Evolutionary conservation across 1,140 invertebrate species (phyloP).

Genomic region (Mactra quadrangularis): DNA sequence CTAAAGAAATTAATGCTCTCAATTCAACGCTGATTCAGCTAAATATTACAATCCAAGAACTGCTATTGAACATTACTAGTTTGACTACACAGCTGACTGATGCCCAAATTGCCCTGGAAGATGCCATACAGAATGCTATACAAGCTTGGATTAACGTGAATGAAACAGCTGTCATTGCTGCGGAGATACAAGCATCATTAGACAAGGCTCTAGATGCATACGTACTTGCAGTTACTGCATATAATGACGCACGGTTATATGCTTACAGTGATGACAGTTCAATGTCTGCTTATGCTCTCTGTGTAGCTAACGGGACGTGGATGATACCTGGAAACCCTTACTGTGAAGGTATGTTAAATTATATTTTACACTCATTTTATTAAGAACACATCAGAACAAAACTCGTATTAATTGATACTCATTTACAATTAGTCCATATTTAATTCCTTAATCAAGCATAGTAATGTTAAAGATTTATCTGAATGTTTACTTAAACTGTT

Average conservation of each 20-base stretch:
- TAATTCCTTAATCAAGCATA: no score
- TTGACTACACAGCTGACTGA: neutral
- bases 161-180: neutral
- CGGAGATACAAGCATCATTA: neutral
- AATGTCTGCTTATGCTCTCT: slow-evolving; percentile 6
- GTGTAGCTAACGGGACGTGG: slow-evolving; percentile 4
- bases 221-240: neutral
- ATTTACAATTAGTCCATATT: no score
- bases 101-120: neutral
- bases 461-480: no score
- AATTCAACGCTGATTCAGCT: slow-evolving; percentile 11
- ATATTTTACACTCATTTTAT: no score
- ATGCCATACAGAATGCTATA: neutral
- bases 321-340: slow-evolving; percentile 11
- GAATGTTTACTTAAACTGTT: no score
- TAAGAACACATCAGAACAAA: no score
- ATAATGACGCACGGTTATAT: neutral
- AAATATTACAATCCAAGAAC: neutral
- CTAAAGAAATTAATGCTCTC: neutral
- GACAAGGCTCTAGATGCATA: neutral
- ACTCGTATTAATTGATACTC: no score
- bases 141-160: neutral
- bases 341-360: slow-evolving; percentile 15
- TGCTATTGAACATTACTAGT: neutral
- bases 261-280: neutral